Base-by-base conservation (phyloP, 2,797 vertebrate species). In the Melanotaenia maccullochi region DNA sequence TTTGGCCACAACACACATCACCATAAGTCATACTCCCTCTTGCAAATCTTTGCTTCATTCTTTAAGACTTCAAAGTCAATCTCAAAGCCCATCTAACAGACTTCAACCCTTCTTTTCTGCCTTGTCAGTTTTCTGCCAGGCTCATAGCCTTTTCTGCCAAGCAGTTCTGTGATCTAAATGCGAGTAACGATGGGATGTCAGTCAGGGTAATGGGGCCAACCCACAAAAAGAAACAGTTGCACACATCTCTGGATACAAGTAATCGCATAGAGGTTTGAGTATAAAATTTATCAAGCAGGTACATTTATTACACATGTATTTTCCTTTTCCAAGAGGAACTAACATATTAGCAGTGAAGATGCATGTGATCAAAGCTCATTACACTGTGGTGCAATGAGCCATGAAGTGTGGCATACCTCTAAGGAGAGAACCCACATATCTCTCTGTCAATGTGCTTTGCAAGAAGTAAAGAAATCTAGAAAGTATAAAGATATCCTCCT, bases 11-110 rank as follows among this genome's bases (percentile, higher is more conserved):
- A 36, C 52, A 84, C 71, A 64, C 67, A 60, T 73, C 67, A 64
- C 28, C 64, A 67, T 67, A 59, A 68, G 57, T 71, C 49, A 68
- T n/a, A 9, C 32, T 38, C 58, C 67, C 54, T 65, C 68, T 71
- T 67, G 58, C 38, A 54, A 73, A 70, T 57, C 60, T 67, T 38
- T 42, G 62, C 68, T 58, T 76, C 33, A 62, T 75, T 71, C 60
- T 68, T 32, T 38, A n/a, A 73, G 59, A 78, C 68, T 83, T 87
- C 71, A 89, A 73, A 71, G 73, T 73, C 65, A 56, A 70, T 73
- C 25, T 56, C 65, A 66, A 51, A 59, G 58, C 60, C 60, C 2
- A 52, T 65, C 70, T n/a, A 73, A 78, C 68, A 82, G 68, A 71
- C 57, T 70, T 82, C 70, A 80, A 16, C 40, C 69, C 55, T 68